A percentile compares a stretch with the other conserved stretches of the same genome.
Conservation (phyloP, 2,113 vertebrate genomes). For the human region DNA sequence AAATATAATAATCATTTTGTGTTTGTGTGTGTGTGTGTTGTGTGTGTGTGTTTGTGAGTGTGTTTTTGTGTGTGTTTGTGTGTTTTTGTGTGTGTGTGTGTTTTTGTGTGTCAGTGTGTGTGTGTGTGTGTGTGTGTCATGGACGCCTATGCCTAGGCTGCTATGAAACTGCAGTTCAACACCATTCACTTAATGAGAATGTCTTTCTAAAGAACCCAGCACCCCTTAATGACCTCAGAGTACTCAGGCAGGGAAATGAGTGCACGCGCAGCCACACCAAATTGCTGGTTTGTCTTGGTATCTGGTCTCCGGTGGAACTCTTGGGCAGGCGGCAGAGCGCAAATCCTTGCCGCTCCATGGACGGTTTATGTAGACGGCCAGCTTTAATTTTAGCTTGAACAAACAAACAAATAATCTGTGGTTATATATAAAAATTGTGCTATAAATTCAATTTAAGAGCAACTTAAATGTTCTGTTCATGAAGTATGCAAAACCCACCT, state of each 20-base stretch:
- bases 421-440: constrained; percentile 79
- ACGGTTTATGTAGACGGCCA: constrained; percentile 65
- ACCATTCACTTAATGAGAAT: neutral
- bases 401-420: constrained; percentile 80
- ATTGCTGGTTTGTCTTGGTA: constrained; percentile 76
- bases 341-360: constrained; percentile 58
- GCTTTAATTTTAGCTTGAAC: constrained; percentile 80
- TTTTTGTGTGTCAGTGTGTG: neutral
- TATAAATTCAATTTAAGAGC: constrained; percentile 70
- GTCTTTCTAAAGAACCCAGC: constrained; percentile 2
- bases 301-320: constrained; percentile 66
- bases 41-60: neutral
- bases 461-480: constrained; percentile 69
- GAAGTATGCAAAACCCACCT: constrained; percentile 57
- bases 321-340: constrained; percentile 64
- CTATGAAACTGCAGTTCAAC: neutral
- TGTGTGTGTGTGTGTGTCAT: neutral
- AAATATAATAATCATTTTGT: neutral
- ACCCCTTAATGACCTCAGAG: constrained; percentile 61
- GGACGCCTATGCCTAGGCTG: fast-evolving
- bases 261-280: constrained; percentile 72
- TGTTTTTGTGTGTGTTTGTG: fast-evolving
- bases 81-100: neutral
- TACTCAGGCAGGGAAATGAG: constrained; percentile 50
- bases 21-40: neutral